A percentile compares a stretch with the other conserved stretches of the same genome.
Evolutionary conservation across 1,140 invertebrate genomes (phyloP).

Genomic region (Protaetia brevitarsis): DNA sequence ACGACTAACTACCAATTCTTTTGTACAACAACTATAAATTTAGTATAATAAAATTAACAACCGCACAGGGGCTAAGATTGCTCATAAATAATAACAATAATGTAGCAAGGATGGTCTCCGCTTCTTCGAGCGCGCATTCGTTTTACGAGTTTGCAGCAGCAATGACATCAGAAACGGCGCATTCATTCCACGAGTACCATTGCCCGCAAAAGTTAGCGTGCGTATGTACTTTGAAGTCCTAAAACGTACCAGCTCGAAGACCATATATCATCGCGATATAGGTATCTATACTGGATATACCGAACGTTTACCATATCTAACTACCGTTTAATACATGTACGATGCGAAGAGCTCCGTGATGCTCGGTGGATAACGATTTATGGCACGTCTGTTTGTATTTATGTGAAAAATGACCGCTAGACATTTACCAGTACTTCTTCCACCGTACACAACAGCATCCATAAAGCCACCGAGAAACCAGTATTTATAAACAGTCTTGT

Average conservation of each 20-base stretch:
- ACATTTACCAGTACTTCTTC: background rate
- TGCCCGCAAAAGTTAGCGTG: background rate
- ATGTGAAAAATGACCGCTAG: slow-evolving; percentile 15
- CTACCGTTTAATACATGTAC: slow-evolving; percentile 13
- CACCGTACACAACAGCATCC: background rate
- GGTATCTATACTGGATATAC: background rate
- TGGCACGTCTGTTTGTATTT: background rate
- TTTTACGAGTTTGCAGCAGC: background rate
- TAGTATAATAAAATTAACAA: background rate
- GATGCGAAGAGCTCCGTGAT: background rate
- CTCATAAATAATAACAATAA: background rate
- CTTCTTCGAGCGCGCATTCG: background rate
- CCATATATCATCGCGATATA: slow-evolving; percentile 6
- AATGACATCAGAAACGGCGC: background rate
- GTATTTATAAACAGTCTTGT: slow-evolving; percentile 5
- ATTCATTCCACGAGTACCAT: background rate
- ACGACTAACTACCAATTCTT: background rate
- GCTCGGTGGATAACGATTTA: slow-evolving; percentile 3
- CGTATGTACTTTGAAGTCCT: background rate
- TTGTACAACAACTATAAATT: background rate
- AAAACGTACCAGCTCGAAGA: background rate
- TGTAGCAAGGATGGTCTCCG: background rate
- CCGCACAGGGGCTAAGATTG: background rate
- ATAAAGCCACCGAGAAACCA: slow-evolving; percentile 7
- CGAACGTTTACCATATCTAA: background rate